A percentile compares a stretch with the other conserved stretches of the same genome.
phyloP scores from a whole-genome alignment of 2,797 vertebrate genomes.

The Falco columbarius region DNA sequence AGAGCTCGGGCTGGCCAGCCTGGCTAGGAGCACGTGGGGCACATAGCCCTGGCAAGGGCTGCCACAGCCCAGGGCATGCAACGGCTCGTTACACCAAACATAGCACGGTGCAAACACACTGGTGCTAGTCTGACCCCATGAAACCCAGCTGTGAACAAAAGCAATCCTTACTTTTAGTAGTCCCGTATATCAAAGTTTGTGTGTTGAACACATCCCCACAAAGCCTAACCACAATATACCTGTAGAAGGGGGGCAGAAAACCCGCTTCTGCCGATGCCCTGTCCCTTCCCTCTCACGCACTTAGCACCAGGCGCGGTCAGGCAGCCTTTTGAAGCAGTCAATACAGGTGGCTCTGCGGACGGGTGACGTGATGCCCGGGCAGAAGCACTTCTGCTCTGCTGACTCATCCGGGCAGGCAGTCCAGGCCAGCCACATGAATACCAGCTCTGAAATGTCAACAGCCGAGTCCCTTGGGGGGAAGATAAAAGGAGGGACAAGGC shows the following conservation, averaged over 20 bases:
- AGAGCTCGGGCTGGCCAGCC: fast-evolving
- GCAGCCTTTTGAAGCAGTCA: neutral
- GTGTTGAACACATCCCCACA: neutral
- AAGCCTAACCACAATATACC: neutral
- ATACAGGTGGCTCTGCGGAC: fast-evolving
- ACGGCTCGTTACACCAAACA: neutral
- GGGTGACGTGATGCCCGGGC: neutral
- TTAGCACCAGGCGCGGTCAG: neutral
- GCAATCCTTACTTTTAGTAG: neutral
- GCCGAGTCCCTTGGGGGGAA: neutral
- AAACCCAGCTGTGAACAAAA: neutral
- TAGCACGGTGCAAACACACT: neutral
- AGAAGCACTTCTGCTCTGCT: neutral
- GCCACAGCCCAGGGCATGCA: neutral
- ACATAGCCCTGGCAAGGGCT: neutral
- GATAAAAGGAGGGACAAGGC: neutral
- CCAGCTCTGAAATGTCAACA: neutral
- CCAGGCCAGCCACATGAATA: neutral
- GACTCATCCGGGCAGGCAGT: neutral
- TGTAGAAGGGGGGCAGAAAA: neutral
- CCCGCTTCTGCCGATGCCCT: fast-evolving
- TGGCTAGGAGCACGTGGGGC: fast-evolving
- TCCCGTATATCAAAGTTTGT: neutral
- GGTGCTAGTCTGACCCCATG: neutral
- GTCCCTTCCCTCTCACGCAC: neutral